Percentiles rank a stretch among this genome's conserved stretches.
These are phyloP conservation scores for Syrphus vitripennis DNA, from an alignment of 2,888 invertebrate species.

Conservation along the genomic window DNA sequence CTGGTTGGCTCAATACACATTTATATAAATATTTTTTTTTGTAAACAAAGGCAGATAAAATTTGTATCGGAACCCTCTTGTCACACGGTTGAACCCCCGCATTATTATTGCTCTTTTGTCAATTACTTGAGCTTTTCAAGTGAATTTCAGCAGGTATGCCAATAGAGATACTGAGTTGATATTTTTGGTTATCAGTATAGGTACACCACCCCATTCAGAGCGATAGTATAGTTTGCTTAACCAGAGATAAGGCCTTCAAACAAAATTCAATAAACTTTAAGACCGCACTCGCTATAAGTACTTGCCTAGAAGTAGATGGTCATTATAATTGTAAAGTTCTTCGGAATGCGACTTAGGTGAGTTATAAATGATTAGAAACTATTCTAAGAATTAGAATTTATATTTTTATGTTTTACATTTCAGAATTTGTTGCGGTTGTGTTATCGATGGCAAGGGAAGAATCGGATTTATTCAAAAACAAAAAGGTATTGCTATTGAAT, in stretches of 20 bases:
- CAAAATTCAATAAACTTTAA: conserved; percentile 18
- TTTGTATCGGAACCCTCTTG: neutral
- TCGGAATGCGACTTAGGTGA: conserved; percentile 50
- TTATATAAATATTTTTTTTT: neutral
- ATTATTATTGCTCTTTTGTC: neutral
- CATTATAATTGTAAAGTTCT: neutral
- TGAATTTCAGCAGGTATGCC: neutral
- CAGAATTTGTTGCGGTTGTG: conserved; percentile 35
- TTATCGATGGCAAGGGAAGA: neutral
- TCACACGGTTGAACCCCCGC: neutral
- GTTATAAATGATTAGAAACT: neutral
- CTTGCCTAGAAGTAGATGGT: neutral
- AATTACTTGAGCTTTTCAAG: neutral
- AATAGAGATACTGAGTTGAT: neutral
- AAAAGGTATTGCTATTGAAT: conserved; percentile 14
- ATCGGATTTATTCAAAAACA: neutral
- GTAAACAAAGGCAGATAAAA: neutral
- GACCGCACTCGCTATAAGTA: conserved; percentile 8
- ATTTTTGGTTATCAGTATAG: conserved; percentile 35
- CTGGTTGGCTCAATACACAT: neutral
- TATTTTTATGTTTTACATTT: no score
- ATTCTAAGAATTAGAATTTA: no score
- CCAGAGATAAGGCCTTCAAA: conserved; percentile 38
- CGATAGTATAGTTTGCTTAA: conserved; percentile 29
- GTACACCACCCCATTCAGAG: neutral